Base-by-base conservation (phyloP, 2,888 invertebrate genomes). In the Leptopterna dolabrata region DNA sequence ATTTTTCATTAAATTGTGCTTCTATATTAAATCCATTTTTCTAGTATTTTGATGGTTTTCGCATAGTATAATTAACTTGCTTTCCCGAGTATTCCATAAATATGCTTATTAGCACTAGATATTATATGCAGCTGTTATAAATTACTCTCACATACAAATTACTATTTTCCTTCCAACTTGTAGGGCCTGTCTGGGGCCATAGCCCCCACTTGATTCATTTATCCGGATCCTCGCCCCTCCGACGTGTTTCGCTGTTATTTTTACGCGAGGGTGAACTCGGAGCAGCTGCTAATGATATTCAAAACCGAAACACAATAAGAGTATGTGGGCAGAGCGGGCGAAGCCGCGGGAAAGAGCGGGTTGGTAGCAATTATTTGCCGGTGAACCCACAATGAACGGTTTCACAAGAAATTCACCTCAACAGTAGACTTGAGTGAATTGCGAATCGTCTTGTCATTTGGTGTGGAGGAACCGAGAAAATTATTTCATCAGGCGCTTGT, bases 231-330 rank as follows among this genome's bases (percentile, higher is more conserved):
- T n/a, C 24, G 24, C 63, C 63, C 63, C 24, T 63, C 24, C 24
- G 24, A 63, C 63, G 7, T 27, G 24, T 63, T 63, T 24, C 27
- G 63, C 63, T 11, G 63, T 63, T 63, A 45, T 78, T 78, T 78
- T 27, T 45, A 43, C 78, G 41, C 78, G 41, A 78, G 45, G 78
- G 45, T 78, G 78, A 78, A n/a, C 78, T 45, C 24, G 7, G 27
- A 27, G 45, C 78, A 78, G 78, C 78, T 78, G 78, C 45, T 78
- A 78, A 43, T 43, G 43, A 24, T 78, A 78, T 78, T 78, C 78
- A 78, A 78, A 78, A 43, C 45, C 27, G 43, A 6, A 78, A 78
- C 78, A 43, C 41, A 45, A 78, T 41, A 13, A 63, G 63, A 19
- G 63, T 27, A 63, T 63, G 63, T 63, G 63, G 63, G 63, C 7